Evolutionary conservation across 1,140 invertebrate genomes (phyloP), one percentile per base, ranked within the genome.

Genomic region (Lordiphosa stackelbergi): DNA sequence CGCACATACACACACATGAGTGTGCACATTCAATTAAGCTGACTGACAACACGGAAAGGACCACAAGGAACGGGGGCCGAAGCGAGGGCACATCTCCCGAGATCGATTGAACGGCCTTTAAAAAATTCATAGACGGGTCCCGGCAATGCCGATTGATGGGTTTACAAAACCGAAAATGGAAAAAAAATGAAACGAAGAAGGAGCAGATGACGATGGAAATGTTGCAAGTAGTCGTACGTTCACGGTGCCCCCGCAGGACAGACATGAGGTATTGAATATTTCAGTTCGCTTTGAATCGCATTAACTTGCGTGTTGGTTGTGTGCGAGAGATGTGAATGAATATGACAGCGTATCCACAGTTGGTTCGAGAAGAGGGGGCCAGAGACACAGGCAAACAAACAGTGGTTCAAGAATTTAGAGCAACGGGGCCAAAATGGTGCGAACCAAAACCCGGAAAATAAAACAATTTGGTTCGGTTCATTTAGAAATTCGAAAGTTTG

Each of bases 121-220:
- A 34, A 56, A 74, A 75, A 77, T 73, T 77, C 69, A 77, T 69
- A 65, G 73, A 55, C 70, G 49, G 69, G 53, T 42, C 47, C 54
- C 7, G 13, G 51, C 62, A 42, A 49, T 43, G 53, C 57, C 66
- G 73, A 81, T 75, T 75, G 75, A 79, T 79, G 71, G 68, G 51
- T 72, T 81, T 46, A 58, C n/a, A 22, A 55, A 55, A 53, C 10
- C 8, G 46, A 35, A 58, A 66, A 41, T 36, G 41, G 35, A 38
- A 9, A 36, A 35, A 62, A 56, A 53, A 51, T 65, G 53, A 58
- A 57, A 47, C 35, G 24, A 31, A 13, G 51, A 11, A 22, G 54
- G 49, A 41, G 37, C 49, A n/a, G 0, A n/a, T 28, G 36, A 35
- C 6, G 43, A 31, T 28, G 31, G 24, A 46, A 24, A 40, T 36